phyloP scores from a whole-genome alignment of 2,113 vertebrate species.

The Nansenia antarctica region DNA sequence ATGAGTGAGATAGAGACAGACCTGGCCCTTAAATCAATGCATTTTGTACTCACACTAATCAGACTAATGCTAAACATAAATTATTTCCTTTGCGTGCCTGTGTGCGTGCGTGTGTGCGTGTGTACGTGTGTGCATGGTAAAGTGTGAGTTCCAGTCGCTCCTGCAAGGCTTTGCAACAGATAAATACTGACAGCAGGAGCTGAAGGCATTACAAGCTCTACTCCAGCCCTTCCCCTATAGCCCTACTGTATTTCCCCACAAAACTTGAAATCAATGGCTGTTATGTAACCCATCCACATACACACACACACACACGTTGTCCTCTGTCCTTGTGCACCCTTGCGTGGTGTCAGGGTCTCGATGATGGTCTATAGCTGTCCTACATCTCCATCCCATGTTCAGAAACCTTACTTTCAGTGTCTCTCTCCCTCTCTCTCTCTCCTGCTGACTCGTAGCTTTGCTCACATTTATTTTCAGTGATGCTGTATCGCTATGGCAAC shows the following conservation, averaged over 20 bases:
- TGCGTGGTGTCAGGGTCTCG: not conserved
- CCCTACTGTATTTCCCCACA: not conserved
- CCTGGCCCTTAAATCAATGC: conserved; percentile 46
- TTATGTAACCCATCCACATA: not conserved
- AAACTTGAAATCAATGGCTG: conserved; percentile 28
- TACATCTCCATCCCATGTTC: not conserved
- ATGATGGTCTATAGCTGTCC: not conserved
- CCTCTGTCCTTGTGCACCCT: not conserved
- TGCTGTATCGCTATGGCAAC: conserved; percentile 62
- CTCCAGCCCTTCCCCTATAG: conserved; percentile 16
- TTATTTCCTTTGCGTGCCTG: conserved; percentile 5
- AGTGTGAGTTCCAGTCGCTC: not conserved
- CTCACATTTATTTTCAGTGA: conserved; percentile 33
- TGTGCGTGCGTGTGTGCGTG: not conserved
- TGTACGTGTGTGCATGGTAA: not conserved
- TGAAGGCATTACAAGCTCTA: conserved; percentile 55
- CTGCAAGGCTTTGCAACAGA: conserved; percentile 58
- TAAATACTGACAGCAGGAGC: conserved; percentile 63
- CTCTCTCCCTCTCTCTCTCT: not conserved
- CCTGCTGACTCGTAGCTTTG: not conserved
- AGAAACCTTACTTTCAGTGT: not conserved
- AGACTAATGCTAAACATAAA: conserved; percentile 15
- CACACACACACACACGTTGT: not conserved
- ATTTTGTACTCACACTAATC: conserved; percentile 53
- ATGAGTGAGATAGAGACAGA: conserved; percentile 38